phyloP scores from a whole-genome alignment of 1,140 invertebrate genomes.

The Penaeus japonicus region DNA sequence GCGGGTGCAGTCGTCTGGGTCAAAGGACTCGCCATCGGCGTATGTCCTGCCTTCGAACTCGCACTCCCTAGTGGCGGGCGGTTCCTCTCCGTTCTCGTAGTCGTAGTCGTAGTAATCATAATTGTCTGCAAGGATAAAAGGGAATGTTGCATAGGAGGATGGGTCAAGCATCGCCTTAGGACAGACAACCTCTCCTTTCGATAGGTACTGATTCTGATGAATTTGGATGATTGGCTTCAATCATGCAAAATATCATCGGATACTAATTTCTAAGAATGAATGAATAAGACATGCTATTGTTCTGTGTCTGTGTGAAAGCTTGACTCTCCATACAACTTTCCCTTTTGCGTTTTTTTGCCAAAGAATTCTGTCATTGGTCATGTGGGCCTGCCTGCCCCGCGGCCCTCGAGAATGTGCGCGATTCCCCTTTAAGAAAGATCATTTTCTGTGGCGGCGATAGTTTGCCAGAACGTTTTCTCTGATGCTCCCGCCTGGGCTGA shows the following conservation, averaged over 20 bases:
- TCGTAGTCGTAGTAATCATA: constrained; percentile 50
- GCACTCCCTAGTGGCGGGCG: constrained; percentile 61
- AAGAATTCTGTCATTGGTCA: not conserved
- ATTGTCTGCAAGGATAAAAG: constrained; percentile 57
- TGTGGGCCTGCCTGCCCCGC: not conserved
- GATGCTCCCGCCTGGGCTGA: not conserved
- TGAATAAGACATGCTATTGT: constrained; percentile 39
- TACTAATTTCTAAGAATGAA: not conserved
- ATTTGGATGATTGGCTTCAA: constrained; percentile 25
- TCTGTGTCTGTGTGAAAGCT: constrained; percentile 45
- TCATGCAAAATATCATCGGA: not conserved
- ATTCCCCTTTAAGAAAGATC: not conserved
- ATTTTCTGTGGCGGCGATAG: not conserved
- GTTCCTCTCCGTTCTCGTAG: constrained; percentile 49
- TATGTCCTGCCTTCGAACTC: constrained; percentile 68
- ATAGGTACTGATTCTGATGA: not conserved
- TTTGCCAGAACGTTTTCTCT: not conserved
- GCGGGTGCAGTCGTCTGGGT: constrained; percentile 71
- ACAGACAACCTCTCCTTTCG: constrained; percentile 6
- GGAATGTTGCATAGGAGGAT: constrained; percentile 48
- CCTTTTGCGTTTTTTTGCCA: constrained; percentile 29
- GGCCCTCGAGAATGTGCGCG: not conserved
- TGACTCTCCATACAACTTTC: constrained; percentile 52
- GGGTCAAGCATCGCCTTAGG: constrained; percentile 8
- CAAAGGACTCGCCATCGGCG: constrained; percentile 72